phyloP scores from a whole-genome alignment of 2,888 invertebrate genomes.

The Calameuta filiformis region DNA sequence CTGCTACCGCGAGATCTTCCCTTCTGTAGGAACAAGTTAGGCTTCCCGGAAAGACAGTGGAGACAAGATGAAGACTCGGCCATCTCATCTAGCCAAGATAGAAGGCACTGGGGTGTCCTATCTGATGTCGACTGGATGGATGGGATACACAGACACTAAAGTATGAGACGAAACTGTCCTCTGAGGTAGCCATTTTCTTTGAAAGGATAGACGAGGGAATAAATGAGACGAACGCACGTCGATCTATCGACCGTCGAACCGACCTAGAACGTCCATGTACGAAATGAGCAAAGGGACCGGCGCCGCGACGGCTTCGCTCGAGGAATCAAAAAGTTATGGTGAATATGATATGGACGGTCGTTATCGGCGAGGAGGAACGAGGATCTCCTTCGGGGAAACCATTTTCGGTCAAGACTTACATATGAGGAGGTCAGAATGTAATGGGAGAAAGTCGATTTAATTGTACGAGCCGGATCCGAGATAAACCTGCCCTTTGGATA shows the following conservation, averaged over 20 bases:
- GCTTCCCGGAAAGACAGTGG: slow-evolving; percentile 54
- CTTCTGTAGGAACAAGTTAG: slow-evolving; percentile 31
- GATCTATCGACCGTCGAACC: neutral
- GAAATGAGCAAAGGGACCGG: neutral
- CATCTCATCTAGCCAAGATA: slow-evolving; percentile 55
- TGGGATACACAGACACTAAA: slow-evolving; percentile 46
- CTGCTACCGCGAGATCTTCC: slow-evolving; percentile 49
- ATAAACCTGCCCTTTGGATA: slow-evolving; percentile 15
- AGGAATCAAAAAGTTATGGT: neutral
- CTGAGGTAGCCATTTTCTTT: slow-evolving; percentile 9
- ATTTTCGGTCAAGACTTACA: neutral
- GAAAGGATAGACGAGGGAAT: neutral
- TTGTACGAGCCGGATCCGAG: slow-evolving; percentile 16
- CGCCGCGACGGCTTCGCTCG: neutral
- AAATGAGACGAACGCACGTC: neutral
- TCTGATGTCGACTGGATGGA: slow-evolving; percentile 37
- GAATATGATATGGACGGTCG: neutral
- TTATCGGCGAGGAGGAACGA: neutral
- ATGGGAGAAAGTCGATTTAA: slow-evolving; percentile 23
- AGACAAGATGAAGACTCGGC: slow-evolving; percentile 44
- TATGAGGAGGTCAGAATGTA: slow-evolving; percentile 7
- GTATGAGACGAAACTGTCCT: slow-evolving; percentile 49
- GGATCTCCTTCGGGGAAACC: neutral
- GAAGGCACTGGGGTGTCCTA: slow-evolving; percentile 41
- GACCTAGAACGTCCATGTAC: neutral